These are phyloP conservation scores for Amblyopsis hoosieri DNA, from an alignment of 2,797 vertebrate species.

Conservation along the genomic window DNA sequence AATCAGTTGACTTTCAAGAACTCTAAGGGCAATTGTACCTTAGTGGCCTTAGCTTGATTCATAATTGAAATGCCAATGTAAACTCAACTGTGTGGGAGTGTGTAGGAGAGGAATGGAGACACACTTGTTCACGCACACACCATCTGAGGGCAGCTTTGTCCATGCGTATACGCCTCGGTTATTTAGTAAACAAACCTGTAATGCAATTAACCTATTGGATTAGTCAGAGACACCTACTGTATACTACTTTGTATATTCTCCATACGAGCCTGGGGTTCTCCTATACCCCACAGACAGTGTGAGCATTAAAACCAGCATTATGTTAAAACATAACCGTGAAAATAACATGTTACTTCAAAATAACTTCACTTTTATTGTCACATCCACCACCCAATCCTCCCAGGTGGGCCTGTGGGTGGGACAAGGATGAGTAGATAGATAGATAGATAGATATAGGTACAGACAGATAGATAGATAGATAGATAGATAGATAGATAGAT, in stretches of 20 bases:
- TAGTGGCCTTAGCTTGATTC: slow-evolving; percentile 26
- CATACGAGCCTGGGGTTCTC: neutral
- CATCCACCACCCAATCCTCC: too few species aligned
- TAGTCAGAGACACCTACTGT: slow-evolving; percentile 39
- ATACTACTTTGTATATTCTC: neutral
- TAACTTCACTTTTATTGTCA: too few species aligned
- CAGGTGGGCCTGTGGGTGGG: neutral
- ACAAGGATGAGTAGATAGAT: neutral
- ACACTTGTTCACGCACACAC: slow-evolving; percentile 1
- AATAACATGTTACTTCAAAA: too few species aligned
- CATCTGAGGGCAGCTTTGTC: neutral
- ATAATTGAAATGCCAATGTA: slow-evolving; percentile 16
- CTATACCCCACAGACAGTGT: neutral
- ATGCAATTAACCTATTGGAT: slow-evolving; percentile 50
- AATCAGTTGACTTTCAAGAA: slow-evolving; percentile 59
- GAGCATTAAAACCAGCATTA: neutral
- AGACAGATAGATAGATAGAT: neutral
- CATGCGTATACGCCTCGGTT: slow-evolving; percentile 8
- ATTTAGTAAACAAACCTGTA: slow-evolving; percentile 34
- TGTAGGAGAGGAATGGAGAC: neutral
- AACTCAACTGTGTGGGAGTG: slow-evolving; percentile 3
- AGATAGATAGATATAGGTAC: too few species aligned
- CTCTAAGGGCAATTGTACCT: slow-evolving; percentile 47
- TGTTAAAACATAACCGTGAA: too few species aligned
- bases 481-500: neutral